A percentile compares a stretch with the other conserved stretches of the same genome.
phyloP scores from a whole-genome alignment of 37 sponge, comb jelly and placozoan species.

The Amphimedon queenslandica region DNA sequence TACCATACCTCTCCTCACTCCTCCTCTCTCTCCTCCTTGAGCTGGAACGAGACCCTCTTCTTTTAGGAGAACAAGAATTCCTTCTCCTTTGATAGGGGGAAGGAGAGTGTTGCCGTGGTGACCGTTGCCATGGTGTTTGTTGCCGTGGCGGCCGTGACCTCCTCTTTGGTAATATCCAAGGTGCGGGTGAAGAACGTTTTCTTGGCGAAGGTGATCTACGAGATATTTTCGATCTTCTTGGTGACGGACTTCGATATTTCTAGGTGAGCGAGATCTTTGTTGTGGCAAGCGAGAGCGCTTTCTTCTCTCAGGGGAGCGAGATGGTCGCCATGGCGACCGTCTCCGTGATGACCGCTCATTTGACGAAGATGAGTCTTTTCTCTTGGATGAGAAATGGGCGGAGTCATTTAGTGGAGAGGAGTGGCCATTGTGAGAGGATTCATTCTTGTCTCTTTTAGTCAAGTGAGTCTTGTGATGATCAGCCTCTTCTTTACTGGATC shows the following conservation, averaged over 20 bases:
- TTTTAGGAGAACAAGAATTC: background rate
- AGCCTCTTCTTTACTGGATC: constrained; percentile 39
- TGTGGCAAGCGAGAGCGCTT: background rate
- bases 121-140: background rate
- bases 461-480: constrained; percentile 59
- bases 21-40: too few species aligned
- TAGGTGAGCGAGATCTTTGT: constrained; percentile 11
- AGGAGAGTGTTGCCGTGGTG: too few species aligned
- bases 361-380: too few species aligned
- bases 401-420: too few species aligned
- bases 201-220: constrained; percentile 6
- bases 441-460: constrained; percentile 68
- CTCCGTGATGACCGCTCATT: constrained; percentile 14
- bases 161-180: too few species aligned
- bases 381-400: too few species aligned
- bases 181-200: constrained; percentile 1
- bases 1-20: too few species aligned
- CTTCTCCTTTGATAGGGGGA: too few species aligned
- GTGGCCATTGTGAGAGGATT: too few species aligned
- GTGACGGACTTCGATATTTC: constrained; percentile 8
- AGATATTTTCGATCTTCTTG: constrained; percentile 13
- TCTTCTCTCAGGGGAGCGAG: constrained; percentile 11
- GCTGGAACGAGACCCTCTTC: background rate
- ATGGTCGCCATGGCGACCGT: constrained; percentile 14
- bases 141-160: constrained; percentile 7